These are phyloP conservation scores for Aphidius ervi DNA, from an alignment of 1,140 invertebrate genomes.

Conservation along the genomic window DNA sequence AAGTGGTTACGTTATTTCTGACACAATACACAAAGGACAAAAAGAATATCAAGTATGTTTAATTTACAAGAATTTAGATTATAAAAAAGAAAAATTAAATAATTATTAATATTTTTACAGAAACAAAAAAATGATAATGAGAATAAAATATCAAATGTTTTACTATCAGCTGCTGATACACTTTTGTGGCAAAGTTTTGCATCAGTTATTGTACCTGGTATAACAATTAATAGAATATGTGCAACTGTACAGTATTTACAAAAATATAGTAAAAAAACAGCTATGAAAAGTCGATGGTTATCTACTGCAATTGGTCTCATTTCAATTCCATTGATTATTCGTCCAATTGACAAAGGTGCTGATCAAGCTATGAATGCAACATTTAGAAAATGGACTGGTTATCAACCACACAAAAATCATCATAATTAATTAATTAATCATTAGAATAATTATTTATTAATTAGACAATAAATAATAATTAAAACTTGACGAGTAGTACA, in stretches of 20 bases:
- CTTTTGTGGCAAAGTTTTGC: slow-evolving; percentile 91
- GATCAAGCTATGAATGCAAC: slow-evolving; percentile 76
- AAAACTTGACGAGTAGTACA: not conserved
- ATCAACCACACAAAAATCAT: slow-evolving; percentile 35
- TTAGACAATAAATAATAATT: not conserved
- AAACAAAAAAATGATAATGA: slow-evolving; percentile 25
- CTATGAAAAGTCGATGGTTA: slow-evolving; percentile 60
- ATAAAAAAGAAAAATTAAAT: slow-evolving; percentile 2
- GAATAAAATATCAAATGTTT: slow-evolving; percentile 47
- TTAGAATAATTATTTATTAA: no score
- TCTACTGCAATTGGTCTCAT: slow-evolving; percentile 75
- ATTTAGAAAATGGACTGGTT: slow-evolving; percentile 50
- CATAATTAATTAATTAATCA: slow-evolving; percentile 13
- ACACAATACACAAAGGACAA: slow-evolving; percentile 76
- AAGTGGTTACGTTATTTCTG: slow-evolving; percentile 81
- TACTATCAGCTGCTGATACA: slow-evolving; percentile 73
- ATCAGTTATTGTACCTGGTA: slow-evolving; percentile 86
- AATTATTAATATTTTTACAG: slow-evolving; percentile 26
- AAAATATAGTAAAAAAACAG: slow-evolving; percentile 45
- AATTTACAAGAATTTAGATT: slow-evolving; percentile 2
- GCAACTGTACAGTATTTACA: slow-evolving; percentile 58
- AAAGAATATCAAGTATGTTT: slow-evolving; percentile 62
- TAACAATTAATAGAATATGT: slow-evolving; percentile 87
- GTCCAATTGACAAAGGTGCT: slow-evolving; percentile 82
- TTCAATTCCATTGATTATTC: slow-evolving; percentile 88